These are phyloP conservation scores for Centruroides vittatus DNA, from an alignment of 1,140 invertebrate species.

Conservation along the genomic window DNA sequence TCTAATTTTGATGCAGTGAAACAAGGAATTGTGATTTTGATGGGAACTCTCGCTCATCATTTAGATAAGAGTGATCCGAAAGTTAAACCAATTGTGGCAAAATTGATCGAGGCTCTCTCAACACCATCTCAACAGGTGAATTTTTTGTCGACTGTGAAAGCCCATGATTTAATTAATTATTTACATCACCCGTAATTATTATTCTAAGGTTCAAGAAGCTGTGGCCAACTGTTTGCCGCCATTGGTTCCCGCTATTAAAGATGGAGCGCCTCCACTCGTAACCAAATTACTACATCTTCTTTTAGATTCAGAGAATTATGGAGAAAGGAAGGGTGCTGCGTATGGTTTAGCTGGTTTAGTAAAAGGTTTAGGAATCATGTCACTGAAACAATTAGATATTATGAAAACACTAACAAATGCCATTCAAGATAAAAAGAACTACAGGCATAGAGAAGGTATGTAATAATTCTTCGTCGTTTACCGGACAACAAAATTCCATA, in stretches of 20 bases:
- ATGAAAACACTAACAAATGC: conserved; percentile 87
- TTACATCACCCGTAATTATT: conserved; percentile 1
- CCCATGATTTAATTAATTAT: no score
- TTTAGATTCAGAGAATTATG: conserved; percentile 87
- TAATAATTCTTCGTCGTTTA: background rate
- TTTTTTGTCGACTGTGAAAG: background rate
- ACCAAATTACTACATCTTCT: conserved; percentile 75
- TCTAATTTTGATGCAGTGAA: conserved; percentile 82
- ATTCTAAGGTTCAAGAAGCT: conserved; percentile 78
- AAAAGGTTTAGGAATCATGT: conserved; percentile 90
- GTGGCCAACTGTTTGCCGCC: conserved; percentile 92
- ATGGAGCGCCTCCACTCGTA: conserved; percentile 73
- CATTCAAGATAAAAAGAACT: conserved; percentile 95
- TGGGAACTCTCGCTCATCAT: conserved; percentile 91
- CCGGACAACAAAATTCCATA: background rate
- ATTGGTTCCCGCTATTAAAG: conserved; percentile 78
- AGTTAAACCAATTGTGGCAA: conserved; percentile 81
- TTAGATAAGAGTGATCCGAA: conserved; percentile 77
- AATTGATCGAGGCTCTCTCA: conserved; percentile 77
- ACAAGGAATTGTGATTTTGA: conserved; percentile 89
- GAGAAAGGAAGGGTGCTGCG: conserved; percentile 62
- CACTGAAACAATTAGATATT: conserved; percentile 87
- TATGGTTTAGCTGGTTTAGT: conserved; percentile 46
- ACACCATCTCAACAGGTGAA: conserved; percentile 86
- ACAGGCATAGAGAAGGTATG: conserved; percentile 71